Evolutionary conservation across 2,113 vertebrate species (phyloP).

Genomic region (Anseranas semipalmata): DNA sequence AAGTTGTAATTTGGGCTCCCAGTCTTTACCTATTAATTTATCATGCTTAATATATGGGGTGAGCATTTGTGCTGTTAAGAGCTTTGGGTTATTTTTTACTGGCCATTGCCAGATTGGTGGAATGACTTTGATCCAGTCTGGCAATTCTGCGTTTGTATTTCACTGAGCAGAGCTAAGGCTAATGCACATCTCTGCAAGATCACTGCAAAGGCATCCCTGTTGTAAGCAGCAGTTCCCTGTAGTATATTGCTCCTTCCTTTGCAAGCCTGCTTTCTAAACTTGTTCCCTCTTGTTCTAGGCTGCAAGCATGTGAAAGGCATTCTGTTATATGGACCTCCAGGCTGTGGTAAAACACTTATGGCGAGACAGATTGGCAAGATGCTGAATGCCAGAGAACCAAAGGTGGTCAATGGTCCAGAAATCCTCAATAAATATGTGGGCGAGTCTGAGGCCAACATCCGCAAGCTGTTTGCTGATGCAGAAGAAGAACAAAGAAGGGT

Average conservation of each 20-base stretch:
- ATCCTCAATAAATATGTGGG: conserved; percentile 98
- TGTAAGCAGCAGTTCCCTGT: background rate
- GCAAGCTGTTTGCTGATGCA: conserved; percentile 96
- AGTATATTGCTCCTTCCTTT: background rate
- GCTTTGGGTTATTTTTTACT: background rate
- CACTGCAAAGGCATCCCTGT: background rate
- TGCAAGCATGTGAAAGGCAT: conserved; percentile 99
- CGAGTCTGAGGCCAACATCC: conserved; percentile 95
- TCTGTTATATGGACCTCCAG: conserved; percentile 92
- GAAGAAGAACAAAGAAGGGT: conserved; percentile 97
- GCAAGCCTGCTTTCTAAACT: background rate
- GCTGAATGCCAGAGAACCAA: conserved; percentile 96
- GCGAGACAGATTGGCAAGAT: conserved; percentile 97
- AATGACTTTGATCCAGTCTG: fast-evolving
- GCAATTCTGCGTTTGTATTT: background rate
- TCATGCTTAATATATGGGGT: background rate
- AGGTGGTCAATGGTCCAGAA: conserved; percentile 96
- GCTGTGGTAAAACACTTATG: conserved; percentile 97
- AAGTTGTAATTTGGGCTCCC: background rate
- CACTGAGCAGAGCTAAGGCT: background rate
- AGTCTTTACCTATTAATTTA: background rate
- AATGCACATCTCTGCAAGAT: background rate
- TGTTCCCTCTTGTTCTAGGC: conserved; percentile 74
- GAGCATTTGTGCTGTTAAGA: background rate
- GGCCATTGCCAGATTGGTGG: fast-evolving